Percentiles rank a stretch among this genome's conserved stretches.
phyloP scores from a whole-genome alignment of 1,140 invertebrate genomes.

The Leptopilina boulardi region DNA sequence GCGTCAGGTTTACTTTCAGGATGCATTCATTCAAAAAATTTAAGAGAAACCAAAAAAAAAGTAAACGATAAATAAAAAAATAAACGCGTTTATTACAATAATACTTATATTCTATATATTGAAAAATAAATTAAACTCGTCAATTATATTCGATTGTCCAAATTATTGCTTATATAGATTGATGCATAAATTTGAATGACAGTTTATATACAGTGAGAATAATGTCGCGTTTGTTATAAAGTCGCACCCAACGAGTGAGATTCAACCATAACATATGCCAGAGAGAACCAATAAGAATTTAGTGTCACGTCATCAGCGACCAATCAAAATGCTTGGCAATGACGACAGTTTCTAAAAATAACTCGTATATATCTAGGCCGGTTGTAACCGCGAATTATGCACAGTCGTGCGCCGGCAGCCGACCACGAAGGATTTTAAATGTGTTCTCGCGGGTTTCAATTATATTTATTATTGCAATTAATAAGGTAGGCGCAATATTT shows the following conservation, averaged over 20 bases:
- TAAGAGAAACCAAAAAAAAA: background rate
- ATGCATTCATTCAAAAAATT: background rate
- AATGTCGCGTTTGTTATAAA: constrained; percentile 38
- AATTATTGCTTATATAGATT: constrained; percentile 46
- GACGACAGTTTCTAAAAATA: constrained; percentile 71
- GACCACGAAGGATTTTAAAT: constrained; percentile 46
- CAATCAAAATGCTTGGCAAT: constrained; percentile 52
- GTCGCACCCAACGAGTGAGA: constrained; percentile 53
- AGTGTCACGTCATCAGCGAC: constrained; percentile 50
- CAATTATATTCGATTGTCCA: constrained; percentile 16
- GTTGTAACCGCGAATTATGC: constrained; percentile 64
- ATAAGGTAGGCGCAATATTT: constrained; percentile 10
- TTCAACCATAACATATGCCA: constrained; percentile 38
- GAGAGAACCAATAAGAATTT: constrained; percentile 52
- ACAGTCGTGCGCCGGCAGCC: constrained; percentile 72
- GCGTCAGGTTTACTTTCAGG: background rate
- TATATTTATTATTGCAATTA: background rate
- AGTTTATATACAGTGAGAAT: constrained; percentile 69
- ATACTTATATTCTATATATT: too few relatives aligned
- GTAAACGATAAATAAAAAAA: background rate
- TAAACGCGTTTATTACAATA: too few relatives aligned
- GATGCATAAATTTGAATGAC: constrained; percentile 54
- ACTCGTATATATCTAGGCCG: constrained; percentile 70
- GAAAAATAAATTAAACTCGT: background rate
- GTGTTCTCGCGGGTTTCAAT: background rate